These are phyloP conservation scores for Triops longicaudatus DNA, from an alignment of 1,140 invertebrate species.

Conservation along the genomic window DNA sequence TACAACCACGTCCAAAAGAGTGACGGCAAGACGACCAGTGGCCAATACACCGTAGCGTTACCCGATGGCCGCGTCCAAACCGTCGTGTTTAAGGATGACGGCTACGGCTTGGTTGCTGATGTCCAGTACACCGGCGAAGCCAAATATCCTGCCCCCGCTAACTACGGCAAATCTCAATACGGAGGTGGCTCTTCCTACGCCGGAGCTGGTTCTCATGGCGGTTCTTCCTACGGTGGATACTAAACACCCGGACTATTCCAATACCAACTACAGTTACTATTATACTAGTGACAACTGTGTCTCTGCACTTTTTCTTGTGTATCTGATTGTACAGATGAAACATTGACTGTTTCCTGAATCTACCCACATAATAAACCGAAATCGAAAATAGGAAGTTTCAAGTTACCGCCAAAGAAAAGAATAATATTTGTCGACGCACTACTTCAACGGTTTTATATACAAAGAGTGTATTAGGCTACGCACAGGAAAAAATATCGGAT, in stretches of 20 bases:
- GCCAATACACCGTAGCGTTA: constrained; percentile 32
- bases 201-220: neutral
- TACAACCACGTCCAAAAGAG: constrained; percentile 33
- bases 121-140: constrained; percentile 32
- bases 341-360: too few species aligned
- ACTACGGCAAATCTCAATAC: constrained; percentile 10
- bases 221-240: neutral
- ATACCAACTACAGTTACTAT: too few species aligned
- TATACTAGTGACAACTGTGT: too few species aligned
- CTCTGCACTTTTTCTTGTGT: too few species aligned
- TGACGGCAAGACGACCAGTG: constrained; percentile 29
- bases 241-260: neutral
- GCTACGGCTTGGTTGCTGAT: constrained; percentile 33
- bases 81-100: constrained; percentile 34
- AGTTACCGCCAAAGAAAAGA: too few species aligned
- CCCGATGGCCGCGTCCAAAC: constrained; percentile 34
- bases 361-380: too few species aligned
- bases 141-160: constrained; percentile 24
- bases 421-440: neutral
- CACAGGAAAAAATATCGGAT: constrained; percentile 9
- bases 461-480: constrained; percentile 11
- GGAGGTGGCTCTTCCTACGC: neutral
- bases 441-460: neutral
- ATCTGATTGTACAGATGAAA: too few species aligned
- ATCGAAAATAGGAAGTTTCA: too few species aligned